A percentile compares a stretch with the other conserved stretches of the same genome.
phyloP scores from a whole-genome alignment of 2,888 invertebrate species.

The Rhagonycha fulva region DNA sequence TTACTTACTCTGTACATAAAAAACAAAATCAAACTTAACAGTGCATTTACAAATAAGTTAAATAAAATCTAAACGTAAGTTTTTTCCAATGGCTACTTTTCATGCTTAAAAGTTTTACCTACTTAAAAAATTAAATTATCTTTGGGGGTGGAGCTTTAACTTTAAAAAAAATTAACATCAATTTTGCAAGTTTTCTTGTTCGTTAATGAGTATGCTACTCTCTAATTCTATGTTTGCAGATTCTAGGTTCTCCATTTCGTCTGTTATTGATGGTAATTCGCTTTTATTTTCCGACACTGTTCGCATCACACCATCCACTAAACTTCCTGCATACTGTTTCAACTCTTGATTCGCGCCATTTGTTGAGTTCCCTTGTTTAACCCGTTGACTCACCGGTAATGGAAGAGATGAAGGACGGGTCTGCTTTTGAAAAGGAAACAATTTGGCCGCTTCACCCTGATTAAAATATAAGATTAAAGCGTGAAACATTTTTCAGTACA shows the following conservation, averaged over 20 bases:
- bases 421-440: slow-evolving; percentile 54
- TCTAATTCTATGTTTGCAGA: neutral
- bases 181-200: neutral
- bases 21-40: slow-evolving; percentile 3
- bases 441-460: slow-evolving; percentile 51
- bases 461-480: neutral
- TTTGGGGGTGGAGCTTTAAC: neutral
- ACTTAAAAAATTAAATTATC: neutral
- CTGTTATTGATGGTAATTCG: slow-evolving; percentile 27
- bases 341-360: slow-evolving; percentile 41
- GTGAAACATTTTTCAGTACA: neutral
- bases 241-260: neutral
- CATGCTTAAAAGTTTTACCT: neutral
- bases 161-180: neutral
- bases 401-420: slow-evolving; percentile 54
- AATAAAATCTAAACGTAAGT: neutral
- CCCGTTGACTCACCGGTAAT: slow-evolving; percentile 48
- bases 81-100: neutral
- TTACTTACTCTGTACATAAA: neutral
- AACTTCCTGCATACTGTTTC: slow-evolving; percentile 51
- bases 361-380: slow-evolving; percentile 36
- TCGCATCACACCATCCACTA: slow-evolving; percentile 54
- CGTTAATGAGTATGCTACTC: neutral
- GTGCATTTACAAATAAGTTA: neutral
- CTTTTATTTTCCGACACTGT: slow-evolving; percentile 47